These are phyloP conservation scores for Noctua comes DNA, from an alignment of 2,888 invertebrate species.

Conservation along the genomic window DNA sequence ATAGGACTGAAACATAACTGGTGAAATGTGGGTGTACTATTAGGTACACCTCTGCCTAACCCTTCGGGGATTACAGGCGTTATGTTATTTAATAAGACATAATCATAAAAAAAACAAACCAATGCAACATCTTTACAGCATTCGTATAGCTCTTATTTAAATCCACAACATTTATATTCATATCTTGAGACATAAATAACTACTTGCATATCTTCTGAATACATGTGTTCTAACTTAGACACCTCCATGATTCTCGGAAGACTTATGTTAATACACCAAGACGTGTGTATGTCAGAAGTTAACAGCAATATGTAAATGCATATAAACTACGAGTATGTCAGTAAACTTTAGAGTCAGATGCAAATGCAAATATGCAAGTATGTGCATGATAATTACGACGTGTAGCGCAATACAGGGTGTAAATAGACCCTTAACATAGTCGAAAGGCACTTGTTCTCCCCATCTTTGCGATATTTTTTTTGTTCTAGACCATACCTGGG, in stretches of 20 bases:
- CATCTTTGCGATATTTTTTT: too few relatives aligned
- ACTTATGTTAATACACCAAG: conserved; percentile 13
- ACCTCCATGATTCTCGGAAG: background rate
- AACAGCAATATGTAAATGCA: background rate
- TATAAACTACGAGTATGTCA: background rate
- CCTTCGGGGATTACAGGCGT: too few relatives aligned
- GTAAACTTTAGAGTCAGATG: background rate
- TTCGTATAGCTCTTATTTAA: background rate
- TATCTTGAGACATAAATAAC: background rate
- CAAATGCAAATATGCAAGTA: background rate
- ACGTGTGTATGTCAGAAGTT: conserved; percentile 15
- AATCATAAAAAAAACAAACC: background rate
- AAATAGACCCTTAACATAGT: too few relatives aligned
- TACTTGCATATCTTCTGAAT: background rate
- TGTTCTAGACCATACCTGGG: too few relatives aligned
- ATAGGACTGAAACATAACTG: too few relatives aligned
- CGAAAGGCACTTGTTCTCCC: too few relatives aligned
- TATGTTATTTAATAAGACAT: background rate
- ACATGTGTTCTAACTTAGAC: background rate
- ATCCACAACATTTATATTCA: background rate
- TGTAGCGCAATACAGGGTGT: background rate
- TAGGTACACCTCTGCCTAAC: too few relatives aligned
- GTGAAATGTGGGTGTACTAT: too few relatives aligned
- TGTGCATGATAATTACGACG: background rate
- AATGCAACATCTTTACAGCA: background rate